These are phyloP conservation scores for Lepus timidus DNA, from an alignment of 2,113 vertebrate genomes.

Conservation along the genomic window DNA sequence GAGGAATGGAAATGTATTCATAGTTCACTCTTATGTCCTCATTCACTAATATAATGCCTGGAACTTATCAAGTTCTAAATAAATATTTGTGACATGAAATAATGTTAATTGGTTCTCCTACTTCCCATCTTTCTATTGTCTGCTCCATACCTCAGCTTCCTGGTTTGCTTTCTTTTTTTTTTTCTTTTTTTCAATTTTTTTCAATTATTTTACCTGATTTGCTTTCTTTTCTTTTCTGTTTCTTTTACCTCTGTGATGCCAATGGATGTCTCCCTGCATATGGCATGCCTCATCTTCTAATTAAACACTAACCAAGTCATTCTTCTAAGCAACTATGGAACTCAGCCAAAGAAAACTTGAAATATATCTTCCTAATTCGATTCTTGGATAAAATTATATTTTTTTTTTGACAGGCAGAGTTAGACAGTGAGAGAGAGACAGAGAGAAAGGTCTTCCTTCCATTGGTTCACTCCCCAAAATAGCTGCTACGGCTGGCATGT, in stretches of 20 bases:
- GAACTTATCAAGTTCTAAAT: neutral
- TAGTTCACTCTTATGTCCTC: neutral
- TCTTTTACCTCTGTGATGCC: neutral
- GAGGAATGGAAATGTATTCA: neutral
- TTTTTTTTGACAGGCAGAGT: too few relatives aligned
- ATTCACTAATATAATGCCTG: neutral
- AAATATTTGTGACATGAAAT: neutral
- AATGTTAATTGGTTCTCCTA: neutral
- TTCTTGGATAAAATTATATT: too few relatives aligned
- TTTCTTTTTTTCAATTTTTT: neutral
- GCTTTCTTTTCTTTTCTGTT: neutral
- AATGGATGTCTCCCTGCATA: neutral
- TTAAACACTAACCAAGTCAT: neutral
- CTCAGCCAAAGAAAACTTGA: neutral
- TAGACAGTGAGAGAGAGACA: too few relatives aligned
- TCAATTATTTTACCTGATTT: neutral
- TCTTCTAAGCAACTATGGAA: neutral
- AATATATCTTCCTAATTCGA: neutral
- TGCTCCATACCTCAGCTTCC: neutral
- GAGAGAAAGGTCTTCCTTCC: too few relatives aligned
- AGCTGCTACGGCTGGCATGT: too few relatives aligned
- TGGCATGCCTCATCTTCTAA: neutral
- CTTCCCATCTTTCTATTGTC: neutral
- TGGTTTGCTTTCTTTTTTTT: neutral
- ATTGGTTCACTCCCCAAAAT: too few relatives aligned